phyloP scores from a whole-genome alignment of 2,888 invertebrate species.

The Diabrotica balteata region DNA sequence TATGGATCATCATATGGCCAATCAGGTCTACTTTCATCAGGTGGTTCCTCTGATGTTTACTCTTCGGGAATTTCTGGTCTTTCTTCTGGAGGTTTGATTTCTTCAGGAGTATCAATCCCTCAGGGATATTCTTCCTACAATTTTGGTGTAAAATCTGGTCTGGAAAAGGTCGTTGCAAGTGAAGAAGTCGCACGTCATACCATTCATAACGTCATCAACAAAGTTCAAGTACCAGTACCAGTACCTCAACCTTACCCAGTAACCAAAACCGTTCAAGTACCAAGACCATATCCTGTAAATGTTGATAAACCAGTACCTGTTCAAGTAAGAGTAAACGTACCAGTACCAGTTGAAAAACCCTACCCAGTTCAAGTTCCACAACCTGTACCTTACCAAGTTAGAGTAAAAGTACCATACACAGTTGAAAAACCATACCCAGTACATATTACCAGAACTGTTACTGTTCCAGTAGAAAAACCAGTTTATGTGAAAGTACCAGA shows the following conservation, averaged over 20 bases:
- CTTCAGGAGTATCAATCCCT: background rate
- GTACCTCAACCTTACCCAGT: conserved; percentile 47
- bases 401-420: conserved; percentile 43
- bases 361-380: conserved; percentile 51
- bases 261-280: conserved; percentile 45
- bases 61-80: background rate
- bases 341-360: conserved; percentile 50
- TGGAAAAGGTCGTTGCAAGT: conserved; percentile 8
- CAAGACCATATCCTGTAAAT: conserved; percentile 51
- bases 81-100: background rate
- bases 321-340: conserved; percentile 44
- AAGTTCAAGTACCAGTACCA: conserved; percentile 44
- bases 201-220: conserved; percentile 46
- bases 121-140: background rate
- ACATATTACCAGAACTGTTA: conserved; percentile 43
- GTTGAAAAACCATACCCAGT: conserved; percentile 52
- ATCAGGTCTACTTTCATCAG: background rate
- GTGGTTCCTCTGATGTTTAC: background rate
- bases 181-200: conserved; percentile 39
- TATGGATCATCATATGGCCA: background rate
- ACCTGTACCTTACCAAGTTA: conserved; percentile 45
- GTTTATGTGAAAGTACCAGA: conserved; percentile 47
- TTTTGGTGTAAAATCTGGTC: background rate
- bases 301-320: conserved; percentile 46
- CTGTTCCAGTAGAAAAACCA: conserved; percentile 46